Conservation (phyloP, 2,888 invertebrate species). For the Leistus spinibarbis region DNA sequence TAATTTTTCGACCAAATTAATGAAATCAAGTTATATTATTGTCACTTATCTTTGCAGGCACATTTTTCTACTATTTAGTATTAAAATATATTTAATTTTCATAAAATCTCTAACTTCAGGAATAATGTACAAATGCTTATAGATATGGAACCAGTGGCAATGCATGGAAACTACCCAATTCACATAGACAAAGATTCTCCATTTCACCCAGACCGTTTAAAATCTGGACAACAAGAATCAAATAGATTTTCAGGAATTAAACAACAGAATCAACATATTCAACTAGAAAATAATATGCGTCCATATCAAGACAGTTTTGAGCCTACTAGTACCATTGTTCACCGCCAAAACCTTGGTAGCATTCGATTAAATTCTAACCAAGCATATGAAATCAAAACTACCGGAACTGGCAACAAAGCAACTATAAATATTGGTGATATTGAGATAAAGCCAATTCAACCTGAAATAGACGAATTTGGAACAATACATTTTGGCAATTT, state of each 20-base stretch:
- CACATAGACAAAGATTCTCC: slow-evolving; percentile 8
- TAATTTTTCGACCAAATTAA: too few species aligned
- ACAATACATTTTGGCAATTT: neutral
- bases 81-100: too few species aligned
- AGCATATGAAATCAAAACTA: neutral
- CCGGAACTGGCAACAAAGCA: neutral
- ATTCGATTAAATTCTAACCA: neutral
- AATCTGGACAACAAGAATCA: slow-evolving; percentile 5
- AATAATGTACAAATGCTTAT: too few species aligned
- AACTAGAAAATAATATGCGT: neutral
- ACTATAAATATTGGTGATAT: neutral
- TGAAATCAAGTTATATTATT: too few species aligned
- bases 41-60: too few species aligned
- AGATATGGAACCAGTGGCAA: neutral
- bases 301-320: neutral
- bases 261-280: neutral
- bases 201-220: neutral
- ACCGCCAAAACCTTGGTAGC: neutral
- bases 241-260: neutral
- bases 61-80: too few species aligned
- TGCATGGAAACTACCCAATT: neutral
- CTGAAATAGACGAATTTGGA: neutral
- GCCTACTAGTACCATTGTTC: neutral
- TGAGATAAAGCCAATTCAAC: neutral
- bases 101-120: too few species aligned